Base-by-base conservation (phyloP, 2,888 invertebrate species). In the Pyrgus malvae region DNA sequence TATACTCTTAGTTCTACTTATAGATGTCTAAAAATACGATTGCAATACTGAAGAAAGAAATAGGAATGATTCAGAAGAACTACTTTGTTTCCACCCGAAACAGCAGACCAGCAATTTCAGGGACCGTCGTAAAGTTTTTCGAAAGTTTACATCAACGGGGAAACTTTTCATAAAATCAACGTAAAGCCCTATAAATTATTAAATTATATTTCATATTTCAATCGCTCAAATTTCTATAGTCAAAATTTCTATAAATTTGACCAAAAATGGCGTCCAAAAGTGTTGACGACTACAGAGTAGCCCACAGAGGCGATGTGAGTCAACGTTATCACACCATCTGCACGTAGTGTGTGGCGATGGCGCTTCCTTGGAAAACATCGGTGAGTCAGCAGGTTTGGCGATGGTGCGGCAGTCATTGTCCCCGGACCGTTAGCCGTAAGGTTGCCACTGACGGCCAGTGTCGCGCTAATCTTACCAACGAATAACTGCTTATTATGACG, bases 351-450 rank as follows among this genome's bases (percentile, higher is more conserved):
- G 60, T 46, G 59, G 60, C 58, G 58, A 56, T 66, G 64, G 58
- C 64, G 69, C 72, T 76, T 80, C 79, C 76, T 74, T 71, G 67
- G 72, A 77, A 78, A 70, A 64, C 56, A 59, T 59, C 67, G 67
- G 73, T 85, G 86, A 83, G 86, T 88, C 87, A 87, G 83, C 83
- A 72, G 72, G 74, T 79, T 82, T 76, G n/a, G 74, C 65, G 68
- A 68, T 33, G 54, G 65, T 67, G 68, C 70, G 64, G 70, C 67
- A 71, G 88, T 87, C 89, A 86, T 74, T 83, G 88, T 72, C 85
- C 87, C 80, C 77, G 69, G 70, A 88, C 75, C 74, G 88, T 88
- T 89, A 89, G 59, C 66, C 69, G 68, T 59, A 68, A 44, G 51
- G 51, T 44, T 44, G 51, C 44, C 51, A 44, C 42, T 14, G 29